Percentiles rank a stretch among this genome's conserved stretches.
Evolutionary conservation across 2,888 invertebrate genomes (phyloP).

Genomic region (Papilio demoleus): DNA sequence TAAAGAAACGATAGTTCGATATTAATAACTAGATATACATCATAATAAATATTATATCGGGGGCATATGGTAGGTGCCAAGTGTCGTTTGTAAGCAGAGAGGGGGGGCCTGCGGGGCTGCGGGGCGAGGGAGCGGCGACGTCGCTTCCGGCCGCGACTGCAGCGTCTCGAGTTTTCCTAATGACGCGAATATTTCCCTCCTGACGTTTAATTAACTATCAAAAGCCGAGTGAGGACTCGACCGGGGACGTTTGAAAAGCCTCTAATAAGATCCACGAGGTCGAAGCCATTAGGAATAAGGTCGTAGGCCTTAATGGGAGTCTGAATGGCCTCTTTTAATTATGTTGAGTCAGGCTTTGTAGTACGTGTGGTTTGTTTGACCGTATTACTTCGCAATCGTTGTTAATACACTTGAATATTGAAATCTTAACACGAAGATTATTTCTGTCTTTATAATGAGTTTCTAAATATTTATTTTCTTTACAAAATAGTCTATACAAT

Average conservation of each 20-base stretch:
- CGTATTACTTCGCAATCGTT: constrained; percentile 6
- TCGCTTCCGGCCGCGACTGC: constrained; percentile 66
- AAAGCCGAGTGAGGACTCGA: constrained; percentile 47
- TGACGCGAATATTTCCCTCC: constrained; percentile 77
- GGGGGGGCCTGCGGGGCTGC: constrained; percentile 40
- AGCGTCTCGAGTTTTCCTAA: constrained; percentile 70
- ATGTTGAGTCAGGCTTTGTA: constrained; percentile 17
- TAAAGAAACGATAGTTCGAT: neutral
- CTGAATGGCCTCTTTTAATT: constrained; percentile 28
- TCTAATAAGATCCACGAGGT: constrained; percentile 52
- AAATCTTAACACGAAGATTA: too few species aligned
- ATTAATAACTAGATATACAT: neutral
- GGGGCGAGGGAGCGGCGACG: constrained; percentile 53
- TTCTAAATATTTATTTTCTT: neutral
- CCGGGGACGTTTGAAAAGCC: constrained; percentile 48
- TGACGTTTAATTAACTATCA: constrained; percentile 80
- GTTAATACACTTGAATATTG: neutral
- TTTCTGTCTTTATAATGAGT: neutral
- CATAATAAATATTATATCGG: constrained; percentile 2
- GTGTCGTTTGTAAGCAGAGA: constrained; percentile 43
- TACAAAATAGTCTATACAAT: neutral
- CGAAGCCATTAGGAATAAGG: constrained; percentile 41
- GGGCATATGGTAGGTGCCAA: constrained; percentile 36
- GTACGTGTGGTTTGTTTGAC: constrained; percentile 18
- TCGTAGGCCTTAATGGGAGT: constrained; percentile 27